These are phyloP conservation scores for Sphaerophoria rueppellii DNA, from an alignment of 2,888 invertebrate genomes.

Conservation along the genomic window DNA sequence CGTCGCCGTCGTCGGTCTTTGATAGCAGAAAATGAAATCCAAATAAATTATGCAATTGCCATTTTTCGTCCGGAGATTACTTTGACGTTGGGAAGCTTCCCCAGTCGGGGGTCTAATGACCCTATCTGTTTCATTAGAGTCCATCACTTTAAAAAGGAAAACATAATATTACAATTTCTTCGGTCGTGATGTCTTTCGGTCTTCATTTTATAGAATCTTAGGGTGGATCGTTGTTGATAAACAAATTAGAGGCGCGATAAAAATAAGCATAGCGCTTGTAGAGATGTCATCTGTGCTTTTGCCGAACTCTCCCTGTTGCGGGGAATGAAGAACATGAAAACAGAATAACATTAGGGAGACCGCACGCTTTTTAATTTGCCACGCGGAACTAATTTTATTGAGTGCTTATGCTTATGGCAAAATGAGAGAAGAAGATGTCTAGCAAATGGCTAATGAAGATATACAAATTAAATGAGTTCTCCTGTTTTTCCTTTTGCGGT, in stretches of 20 bases:
- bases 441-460: constrained; percentile 11
- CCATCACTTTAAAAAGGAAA: background rate
- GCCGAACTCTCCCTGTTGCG: background rate
- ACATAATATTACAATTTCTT: background rate
- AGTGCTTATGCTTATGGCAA: constrained; percentile 42
- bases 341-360: constrained; percentile 52
- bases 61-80: constrained; percentile 51
- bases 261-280: background rate
- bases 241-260: constrained; percentile 30
- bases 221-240: background rate
- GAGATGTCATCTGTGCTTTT: background rate
- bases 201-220: background rate
- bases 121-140: background rate
- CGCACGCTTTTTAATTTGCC: constrained; percentile 61
- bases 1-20: background rate
- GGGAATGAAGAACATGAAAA: constrained; percentile 49
- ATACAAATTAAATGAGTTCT: constrained; percentile 1
- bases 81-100: constrained; percentile 5
- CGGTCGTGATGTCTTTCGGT: background rate
- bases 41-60: constrained; percentile 67
- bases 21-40: constrained; percentile 55
- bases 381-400: constrained; percentile 60
- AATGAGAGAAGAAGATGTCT: background rate
- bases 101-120: background rate
- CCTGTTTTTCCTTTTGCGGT: background rate